phyloP scores from a whole-genome alignment of 1,140 invertebrate species.

The Ridgeia piscesae region DNA sequence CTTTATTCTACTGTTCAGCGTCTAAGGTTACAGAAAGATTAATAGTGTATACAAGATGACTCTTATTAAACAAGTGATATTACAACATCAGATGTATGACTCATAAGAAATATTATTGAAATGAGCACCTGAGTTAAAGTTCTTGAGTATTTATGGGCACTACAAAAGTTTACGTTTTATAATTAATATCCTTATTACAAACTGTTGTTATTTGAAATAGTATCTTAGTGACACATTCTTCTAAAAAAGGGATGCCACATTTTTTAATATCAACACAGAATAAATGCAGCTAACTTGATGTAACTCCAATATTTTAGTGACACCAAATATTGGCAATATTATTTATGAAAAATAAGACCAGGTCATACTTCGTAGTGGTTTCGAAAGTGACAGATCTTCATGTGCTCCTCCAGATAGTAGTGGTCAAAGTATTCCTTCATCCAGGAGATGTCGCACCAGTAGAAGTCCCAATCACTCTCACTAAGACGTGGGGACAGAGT shows the following conservation, averaged over 20 bases:
- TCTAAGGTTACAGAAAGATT: too few species aligned
- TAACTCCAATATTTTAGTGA: not conserved
- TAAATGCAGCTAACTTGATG: not conserved
- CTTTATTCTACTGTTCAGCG: too few species aligned
- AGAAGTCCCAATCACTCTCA: conserved; percentile 61
- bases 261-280: not conserved
- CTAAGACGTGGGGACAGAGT: conserved; percentile 34
- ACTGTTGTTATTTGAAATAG: too few species aligned
- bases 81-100: too few species aligned
- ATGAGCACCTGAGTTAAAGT: too few species aligned
- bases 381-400: conserved; percentile 61
- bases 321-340: not conserved
- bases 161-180: too few species aligned
- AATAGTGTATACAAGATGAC: too few species aligned
- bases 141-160: not conserved
- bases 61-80: too few species aligned
- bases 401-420: conserved; percentile 59
- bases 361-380: conserved; percentile 60
- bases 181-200: too few species aligned
- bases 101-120: too few species aligned
- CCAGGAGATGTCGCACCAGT: conserved; percentile 62
- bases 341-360: not conserved
- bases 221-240: not conserved
- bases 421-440: conserved; percentile 60
- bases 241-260: not conserved